Percentiles rank a stretch among this genome's conserved stretches.
Conservation (phyloP, 1,140 invertebrate genomes). For the Cydia strobilella region DNA sequence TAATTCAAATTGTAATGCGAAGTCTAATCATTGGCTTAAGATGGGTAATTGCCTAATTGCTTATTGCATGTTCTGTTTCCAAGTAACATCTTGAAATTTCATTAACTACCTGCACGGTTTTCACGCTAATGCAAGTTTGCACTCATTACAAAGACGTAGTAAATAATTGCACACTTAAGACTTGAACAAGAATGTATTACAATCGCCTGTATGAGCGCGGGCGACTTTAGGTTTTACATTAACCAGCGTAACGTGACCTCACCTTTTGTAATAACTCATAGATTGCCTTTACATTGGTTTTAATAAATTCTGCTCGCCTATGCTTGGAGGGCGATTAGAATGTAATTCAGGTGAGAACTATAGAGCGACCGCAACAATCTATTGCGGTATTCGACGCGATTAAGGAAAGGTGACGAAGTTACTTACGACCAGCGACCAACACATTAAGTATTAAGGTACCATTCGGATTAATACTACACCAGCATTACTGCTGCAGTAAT, state of each 20-base stretch:
- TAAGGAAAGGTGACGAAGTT: not conserved
- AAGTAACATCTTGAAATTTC: conserved; percentile 8
- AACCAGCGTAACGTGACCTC: no score
- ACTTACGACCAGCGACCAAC: not conserved
- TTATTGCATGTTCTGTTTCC: not conserved
- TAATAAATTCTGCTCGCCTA: not conserved
- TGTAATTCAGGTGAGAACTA: conserved; percentile 1
- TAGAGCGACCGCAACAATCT: conserved; percentile 6
- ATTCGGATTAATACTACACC: no score
- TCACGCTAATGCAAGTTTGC: conserved; percentile 24
- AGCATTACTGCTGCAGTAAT: no score
- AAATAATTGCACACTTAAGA: conserved; percentile 25
- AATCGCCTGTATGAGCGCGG: not conserved
- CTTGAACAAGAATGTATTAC: not conserved
- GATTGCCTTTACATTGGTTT: no score
- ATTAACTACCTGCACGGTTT: conserved; percentile 3
- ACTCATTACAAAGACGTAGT: conserved; percentile 26
- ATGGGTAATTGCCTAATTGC: not conserved
- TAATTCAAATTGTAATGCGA: no score
- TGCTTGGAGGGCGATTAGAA: not conserved
- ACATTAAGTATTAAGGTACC: not conserved
- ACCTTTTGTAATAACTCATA: no score
- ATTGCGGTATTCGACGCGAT: conserved; percentile 9
- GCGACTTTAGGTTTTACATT: not conserved
- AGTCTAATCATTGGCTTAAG: no score